These are phyloP conservation scores for Rotaria sp. DNA, from an alignment of 2,888 invertebrate species.

Conservation along the genomic window DNA sequence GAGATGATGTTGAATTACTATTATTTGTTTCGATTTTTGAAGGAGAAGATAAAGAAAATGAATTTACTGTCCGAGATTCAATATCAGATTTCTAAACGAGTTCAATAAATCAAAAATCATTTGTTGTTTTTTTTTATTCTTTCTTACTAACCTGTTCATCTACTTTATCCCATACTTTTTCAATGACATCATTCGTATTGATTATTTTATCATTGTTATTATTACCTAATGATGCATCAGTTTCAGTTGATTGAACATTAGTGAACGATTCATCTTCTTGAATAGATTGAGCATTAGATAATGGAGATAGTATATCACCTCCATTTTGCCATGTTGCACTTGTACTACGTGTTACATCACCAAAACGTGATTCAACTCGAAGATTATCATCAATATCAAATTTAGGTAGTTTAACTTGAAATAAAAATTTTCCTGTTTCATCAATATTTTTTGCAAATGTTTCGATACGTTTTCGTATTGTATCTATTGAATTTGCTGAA, in stretches of 20 bases:
- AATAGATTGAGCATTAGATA: neutral
- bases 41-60: neutral
- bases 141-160: neutral
- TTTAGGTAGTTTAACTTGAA: neutral
- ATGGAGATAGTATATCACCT: neutral
- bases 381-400: slow-evolving; percentile 25
- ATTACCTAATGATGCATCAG: neutral
- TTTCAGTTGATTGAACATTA: neutral
- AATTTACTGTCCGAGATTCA: neutral
- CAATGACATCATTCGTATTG: neutral
- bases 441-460: slow-evolving; percentile 13
- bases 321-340: slow-evolving; percentile 27
- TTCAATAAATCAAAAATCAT: neutral
- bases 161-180: neutral
- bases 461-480: slow-evolving; percentile 23
- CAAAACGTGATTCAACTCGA: slow-evolving; percentile 15
- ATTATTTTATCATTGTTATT: neutral
- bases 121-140: neutral
- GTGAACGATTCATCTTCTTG: neutral
- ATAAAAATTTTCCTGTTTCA: slow-evolving; percentile 1
- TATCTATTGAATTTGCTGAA: neutral
- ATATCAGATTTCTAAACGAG: neutral
- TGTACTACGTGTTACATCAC: slow-evolving; percentile 13
- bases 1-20: neutral
- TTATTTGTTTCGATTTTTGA: neutral